phyloP scores from a whole-genome alignment of 1,140 invertebrate species.

The Drosophila setifemur region DNA sequence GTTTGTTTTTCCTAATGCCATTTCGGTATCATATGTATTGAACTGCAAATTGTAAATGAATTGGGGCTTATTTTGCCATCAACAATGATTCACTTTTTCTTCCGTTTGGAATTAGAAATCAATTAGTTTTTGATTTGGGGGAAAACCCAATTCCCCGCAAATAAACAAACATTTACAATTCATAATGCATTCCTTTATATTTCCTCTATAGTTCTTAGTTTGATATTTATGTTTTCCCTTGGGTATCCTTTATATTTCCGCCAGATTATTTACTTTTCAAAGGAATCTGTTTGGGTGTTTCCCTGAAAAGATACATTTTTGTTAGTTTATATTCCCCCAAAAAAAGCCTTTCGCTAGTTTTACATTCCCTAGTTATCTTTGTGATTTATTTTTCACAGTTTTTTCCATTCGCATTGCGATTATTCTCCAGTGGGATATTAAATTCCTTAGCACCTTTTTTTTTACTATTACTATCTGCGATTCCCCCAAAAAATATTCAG shows the following conservation, averaged over 20 bases:
- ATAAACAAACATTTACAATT: neutral
- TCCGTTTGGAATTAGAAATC: neutral
- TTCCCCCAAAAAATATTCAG: neutral
- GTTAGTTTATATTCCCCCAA: neutral
- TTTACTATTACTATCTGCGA: too few species aligned
- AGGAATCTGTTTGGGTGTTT: too few species aligned
- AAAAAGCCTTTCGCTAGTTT: neutral
- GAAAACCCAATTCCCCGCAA: too few species aligned
- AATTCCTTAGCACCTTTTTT: neutral
- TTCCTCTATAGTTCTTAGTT: too few species aligned
- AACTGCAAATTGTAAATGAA: slow-evolving; percentile 9
- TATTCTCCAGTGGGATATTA: slow-evolving; percentile 1
- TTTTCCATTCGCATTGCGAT: neutral
- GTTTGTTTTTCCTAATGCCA: slow-evolving; percentile 19
- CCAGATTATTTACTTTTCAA: too few species aligned
- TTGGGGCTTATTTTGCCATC: slow-evolving; percentile 20
- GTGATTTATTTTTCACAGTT: neutral
- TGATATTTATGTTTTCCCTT: too few species aligned
- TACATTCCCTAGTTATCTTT: neutral
- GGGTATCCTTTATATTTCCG: too few species aligned
- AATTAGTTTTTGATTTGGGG: neutral
- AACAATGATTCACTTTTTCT: neutral
- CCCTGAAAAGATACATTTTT: neutral
- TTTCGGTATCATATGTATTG: slow-evolving; percentile 1
- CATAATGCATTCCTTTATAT: too few species aligned